Conservation (phyloP, 2,797 vertebrate species). For the Anguilla megastoma region DNA sequence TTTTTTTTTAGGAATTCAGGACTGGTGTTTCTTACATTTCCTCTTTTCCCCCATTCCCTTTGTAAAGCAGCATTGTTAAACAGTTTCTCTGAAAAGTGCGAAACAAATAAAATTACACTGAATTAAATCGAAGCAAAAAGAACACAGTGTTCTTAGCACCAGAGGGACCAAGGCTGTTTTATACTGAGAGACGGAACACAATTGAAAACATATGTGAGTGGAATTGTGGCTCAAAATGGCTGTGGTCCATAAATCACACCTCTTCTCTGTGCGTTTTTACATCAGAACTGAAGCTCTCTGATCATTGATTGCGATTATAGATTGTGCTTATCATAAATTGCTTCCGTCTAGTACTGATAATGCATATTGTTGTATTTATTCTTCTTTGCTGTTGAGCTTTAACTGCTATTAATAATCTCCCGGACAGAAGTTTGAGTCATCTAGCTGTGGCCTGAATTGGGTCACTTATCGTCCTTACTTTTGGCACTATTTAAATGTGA, state of each 20-base stretch:
- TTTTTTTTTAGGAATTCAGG: neutral
- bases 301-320: neutral
- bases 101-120: slow-evolving; percentile 8
- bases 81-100: neutral
- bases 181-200: neutral
- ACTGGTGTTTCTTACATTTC: neutral
- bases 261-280: neutral
- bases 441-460: neutral
- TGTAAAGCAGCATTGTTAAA: neutral
- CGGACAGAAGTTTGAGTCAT: neutral
- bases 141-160: neutral
- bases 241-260: neutral
- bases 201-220: neutral
- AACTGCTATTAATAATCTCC: neutral
- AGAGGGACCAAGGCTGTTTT: neutral
- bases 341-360: neutral
- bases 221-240: neutral
- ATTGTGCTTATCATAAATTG: neutral
- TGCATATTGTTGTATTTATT: neutral
- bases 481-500: slow-evolving; percentile 22
- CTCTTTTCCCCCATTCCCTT: neutral
- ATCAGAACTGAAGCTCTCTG: neutral
- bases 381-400: neutral
- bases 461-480: slow-evolving; percentile 47
- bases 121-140: neutral